Evolutionary conservation across 2,797 vertebrate species (phyloP), one percentile per base, ranked within the genome.

Genomic region (Dendrocincla tyrannina): DNA sequence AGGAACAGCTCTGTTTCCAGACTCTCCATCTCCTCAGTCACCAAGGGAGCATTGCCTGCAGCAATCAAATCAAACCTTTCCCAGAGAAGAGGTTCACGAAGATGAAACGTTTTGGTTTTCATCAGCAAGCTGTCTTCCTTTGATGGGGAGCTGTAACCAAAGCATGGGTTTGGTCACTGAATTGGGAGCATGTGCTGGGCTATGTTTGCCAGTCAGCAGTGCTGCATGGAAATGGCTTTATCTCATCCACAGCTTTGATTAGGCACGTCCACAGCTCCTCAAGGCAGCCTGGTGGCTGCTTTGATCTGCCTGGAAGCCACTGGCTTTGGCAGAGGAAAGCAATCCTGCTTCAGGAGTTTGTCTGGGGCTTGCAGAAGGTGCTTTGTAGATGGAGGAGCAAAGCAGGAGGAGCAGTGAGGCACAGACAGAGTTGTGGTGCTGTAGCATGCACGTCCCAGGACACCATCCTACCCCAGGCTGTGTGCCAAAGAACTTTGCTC

Each of bases 241-340:
- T 94, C 93, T 93, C 59, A 22, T 44, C n/a, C 44, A 24, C 55
- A 63, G 77, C 70, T 91, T 82, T 89, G 68, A 93, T 89, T 68
- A 67, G 64, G 58, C 8, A 2, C 49, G 85, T 77, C 88, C 75
- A 42, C 4, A 0, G 68, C 81, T 88, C 32, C 68, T 89, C 66
- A 24, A 78, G 49, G 49, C 44, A 37, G 41, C 0, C 4, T 59
- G 24, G 11, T 83, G 85, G 35, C 32, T 76, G 68, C 89, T 95
- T 96, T 95, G 89, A 93, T 93, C 93, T 85, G 68, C 78, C 66
- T 92, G 78, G 60, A 89, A 86, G 67, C 77, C 67, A 55, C 35
- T 28, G 66, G 44, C 55, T 46, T 94, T 97, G 90, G 94, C 92
- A 95, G 55, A 69, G 88, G 70, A 76, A 85, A 94, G 41, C 50